Base-by-base conservation (phyloP, 2,888 invertebrate species). In the Amblyjoppa fuscipennis region DNA sequence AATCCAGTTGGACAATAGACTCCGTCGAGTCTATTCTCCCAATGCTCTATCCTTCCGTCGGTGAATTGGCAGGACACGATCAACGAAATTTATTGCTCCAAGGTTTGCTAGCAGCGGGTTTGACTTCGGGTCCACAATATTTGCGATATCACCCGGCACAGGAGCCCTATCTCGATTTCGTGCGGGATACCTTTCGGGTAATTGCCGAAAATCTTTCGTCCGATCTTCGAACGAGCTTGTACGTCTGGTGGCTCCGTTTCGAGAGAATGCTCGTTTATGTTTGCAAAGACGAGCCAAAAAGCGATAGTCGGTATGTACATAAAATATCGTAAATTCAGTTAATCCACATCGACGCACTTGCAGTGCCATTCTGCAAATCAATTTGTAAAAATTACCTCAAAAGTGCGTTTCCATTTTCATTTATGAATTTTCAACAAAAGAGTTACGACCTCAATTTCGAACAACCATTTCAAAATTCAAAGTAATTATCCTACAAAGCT, bases 231-330 rank as follows among this genome's bases (percentile, higher is more conserved):
- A 95, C 95, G 1, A 95, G 96, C 7, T 94, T 96, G 80, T 94
- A 95, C n/a, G 89, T 96, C 9, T 95, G 96, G 95, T 96, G 96
- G 96, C 93, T 96, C 56, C 94, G 96, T 82, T 96, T 96, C 89
- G 95, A 96, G 91, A 94, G 96, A 38, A 90, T 96, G 70, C 91
- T 96, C 1, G 91, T 96, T 31, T 77, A 77, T 49, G 61, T 85
- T 16, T 85, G 85, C 79, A 95, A 95, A 89, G 91, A 94, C 16
- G 93, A 93, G 51, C 88, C 94, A 56, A 95, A 95, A 89, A 92
- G 86, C 13, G 91, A 91, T 31, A 91, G 85, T 45, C 90, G 90
- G 91, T 90, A 82, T 85, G 85, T 83, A 4, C 20, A 64, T 38
- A 75, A 78, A 25, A 28, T 28, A 13, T 70, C n/a, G 0, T 69